Evolutionary conservation across 1,140 invertebrate genomes (phyloP).

Genomic region (Bombus superbus): DNA sequence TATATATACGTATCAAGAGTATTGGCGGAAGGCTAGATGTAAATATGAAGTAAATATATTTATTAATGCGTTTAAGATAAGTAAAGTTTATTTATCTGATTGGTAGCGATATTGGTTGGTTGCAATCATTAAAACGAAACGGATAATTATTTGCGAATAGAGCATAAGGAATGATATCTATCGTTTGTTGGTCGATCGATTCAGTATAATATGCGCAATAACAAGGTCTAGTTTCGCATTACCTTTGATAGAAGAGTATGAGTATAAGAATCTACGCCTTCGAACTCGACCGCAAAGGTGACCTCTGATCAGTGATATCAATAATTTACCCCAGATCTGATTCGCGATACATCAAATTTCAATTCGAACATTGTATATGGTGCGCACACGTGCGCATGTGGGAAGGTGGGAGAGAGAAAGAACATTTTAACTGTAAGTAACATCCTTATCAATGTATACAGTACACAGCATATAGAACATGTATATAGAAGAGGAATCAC

Average conservation of each 20-base stretch:
- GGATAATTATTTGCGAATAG: not conserved
- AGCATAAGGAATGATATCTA: not conserved
- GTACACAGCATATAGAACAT: not conserved
- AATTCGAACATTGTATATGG: too few species aligned
- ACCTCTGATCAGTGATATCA: conserved; percentile 25
- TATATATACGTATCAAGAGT: not conserved
- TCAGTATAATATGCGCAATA: not conserved
- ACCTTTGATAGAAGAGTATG: conserved; percentile 22
- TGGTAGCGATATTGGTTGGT: too few species aligned
- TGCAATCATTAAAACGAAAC: not conserved
- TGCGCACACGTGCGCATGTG: not conserved
- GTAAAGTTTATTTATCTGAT: not conserved
- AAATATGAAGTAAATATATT: not conserved
- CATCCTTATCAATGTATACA: too few species aligned
- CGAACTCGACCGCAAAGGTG: conserved; percentile 36
- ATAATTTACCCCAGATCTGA: conserved; percentile 24
- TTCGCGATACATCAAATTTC: conserved; percentile 25
- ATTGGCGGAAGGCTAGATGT: not conserved
- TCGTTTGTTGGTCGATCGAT: not conserved
- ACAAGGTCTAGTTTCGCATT: not conserved
- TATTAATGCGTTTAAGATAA: not conserved
- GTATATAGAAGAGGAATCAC: not conserved
- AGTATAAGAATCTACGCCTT: not conserved
- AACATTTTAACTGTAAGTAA: not conserved
- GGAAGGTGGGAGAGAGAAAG: not conserved